These are phyloP conservation scores for Zosterops lateralis DNA, from an alignment of 2,113 vertebrate species.

Conservation along the genomic window DNA sequence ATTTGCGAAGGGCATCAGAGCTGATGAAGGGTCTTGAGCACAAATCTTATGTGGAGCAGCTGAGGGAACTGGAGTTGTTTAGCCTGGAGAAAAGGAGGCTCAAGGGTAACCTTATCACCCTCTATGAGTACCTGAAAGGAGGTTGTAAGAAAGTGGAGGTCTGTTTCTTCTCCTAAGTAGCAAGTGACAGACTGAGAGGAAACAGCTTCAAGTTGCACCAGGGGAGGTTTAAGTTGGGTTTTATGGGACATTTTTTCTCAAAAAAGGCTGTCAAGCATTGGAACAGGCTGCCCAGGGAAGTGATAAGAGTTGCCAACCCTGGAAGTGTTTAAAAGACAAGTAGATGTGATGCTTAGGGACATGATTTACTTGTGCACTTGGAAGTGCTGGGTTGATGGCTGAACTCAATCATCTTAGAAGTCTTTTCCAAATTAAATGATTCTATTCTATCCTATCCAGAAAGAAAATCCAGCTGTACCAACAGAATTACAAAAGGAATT, in stretches of 20 bases:
- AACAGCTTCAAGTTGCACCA: not conserved
- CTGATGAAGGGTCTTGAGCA: not conserved
- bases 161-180: not conserved
- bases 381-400: not conserved
- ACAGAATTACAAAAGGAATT: not conserved
- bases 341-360: not conserved
- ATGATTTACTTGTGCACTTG: not conserved
- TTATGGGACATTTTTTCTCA: not conserved
- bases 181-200: not conserved
- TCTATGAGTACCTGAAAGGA: not conserved
- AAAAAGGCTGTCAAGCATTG: not conserved
- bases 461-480: not conserved
- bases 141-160: too few relatives aligned
- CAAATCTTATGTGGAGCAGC: not conserved
- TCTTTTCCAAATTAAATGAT: not conserved
- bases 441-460: not conserved
- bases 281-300: not conserved
- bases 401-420: not conserved
- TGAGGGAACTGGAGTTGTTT: not conserved
- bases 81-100: not conserved
- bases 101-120: not conserved
- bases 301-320: not conserved
- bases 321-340: not conserved
- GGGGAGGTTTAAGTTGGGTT: not conserved
- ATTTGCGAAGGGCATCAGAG: not conserved